Base-by-base conservation (phyloP, 2,888 invertebrate species). In the Carabus problematicus region DNA sequence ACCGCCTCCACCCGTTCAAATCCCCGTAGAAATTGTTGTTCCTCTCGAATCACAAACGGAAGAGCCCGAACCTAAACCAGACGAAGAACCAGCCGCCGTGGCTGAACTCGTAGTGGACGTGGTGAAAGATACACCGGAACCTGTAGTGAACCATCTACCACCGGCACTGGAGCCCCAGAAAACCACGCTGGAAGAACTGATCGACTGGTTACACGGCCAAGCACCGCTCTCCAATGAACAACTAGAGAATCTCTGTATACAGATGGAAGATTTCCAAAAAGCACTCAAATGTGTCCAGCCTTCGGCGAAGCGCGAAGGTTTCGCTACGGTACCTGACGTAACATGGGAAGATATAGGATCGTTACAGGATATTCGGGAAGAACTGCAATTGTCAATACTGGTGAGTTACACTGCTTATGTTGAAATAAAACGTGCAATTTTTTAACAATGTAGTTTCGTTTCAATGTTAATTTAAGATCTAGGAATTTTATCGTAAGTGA, bases 301-400 rank as follows among this genome's bases (percentile, higher is more conserved):
- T 0, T 95, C 95, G 61, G 92, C 97, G 0, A 97, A 97, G 76
- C 86, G 98, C 74, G 98, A 99, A 85, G 98, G 98, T 60, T 98
- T 99, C 82, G 94, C 95, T 1, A 97, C 97, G 0, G 95, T 99
- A 11, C 98, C 99, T 1, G 95, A 97, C 84, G 95, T 95, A 0
- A 94, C 95, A 1, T 99, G 98, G 98, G 90, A 94, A 45, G 97
- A 99, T 84, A 89, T 99, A 73, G 99, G 99, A 0, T 97, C 98
- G 0, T 82, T 99, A 61, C 86, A 87, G 61, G 89, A 93, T 78
- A 92, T 99, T 54, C 86, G 97, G 64, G 91, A 95, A 77, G 95
- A 97, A 77, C 84, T 99, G 42, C 92, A 96, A 79, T 85, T 95
- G 82, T 91, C 95, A 54, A 96, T 99, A 72, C 83, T 97, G 82